phyloP scores from a whole-genome alignment of 2,888 invertebrate species.

The Philhelius pedissequus region DNA sequence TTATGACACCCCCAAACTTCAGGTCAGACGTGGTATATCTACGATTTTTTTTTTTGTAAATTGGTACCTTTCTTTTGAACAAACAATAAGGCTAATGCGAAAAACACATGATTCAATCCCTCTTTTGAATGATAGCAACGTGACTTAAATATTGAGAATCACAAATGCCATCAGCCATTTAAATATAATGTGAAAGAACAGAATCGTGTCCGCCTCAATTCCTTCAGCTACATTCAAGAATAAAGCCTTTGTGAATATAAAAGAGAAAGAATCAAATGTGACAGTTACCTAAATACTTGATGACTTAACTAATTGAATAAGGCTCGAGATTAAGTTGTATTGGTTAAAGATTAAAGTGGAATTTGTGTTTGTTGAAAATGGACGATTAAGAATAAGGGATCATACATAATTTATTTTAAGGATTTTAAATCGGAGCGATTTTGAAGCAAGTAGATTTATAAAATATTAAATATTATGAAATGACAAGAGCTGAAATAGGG shows the following conservation, averaged over 20 bases:
- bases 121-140: conserved; percentile 21
- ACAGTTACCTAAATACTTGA: conserved; percentile 24
- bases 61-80: not conserved
- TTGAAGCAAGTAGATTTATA: not conserved
- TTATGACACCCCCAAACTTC: not conserved
- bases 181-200: not conserved
- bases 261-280: conserved; percentile 5
- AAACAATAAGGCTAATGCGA: not conserved
- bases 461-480: not conserved
- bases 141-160: conserved; percentile 36
- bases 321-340: conserved; percentile 38
- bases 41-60: not conserved
- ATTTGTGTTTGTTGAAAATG: not conserved
- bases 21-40: not conserved
- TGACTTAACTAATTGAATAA: conserved; percentile 43
- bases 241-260: not conserved
- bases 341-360: conserved; percentile 33
- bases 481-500: not conserved
- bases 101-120: conserved; percentile 28
- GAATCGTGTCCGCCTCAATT: not conserved
- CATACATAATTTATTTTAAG: not conserved
- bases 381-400: not conserved
- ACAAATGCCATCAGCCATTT: not conserved
- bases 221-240: not conserved
- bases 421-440: not conserved